Conservation (phyloP, 2,888 invertebrate genomes). For the Macrophya alboannulata region DNA sequence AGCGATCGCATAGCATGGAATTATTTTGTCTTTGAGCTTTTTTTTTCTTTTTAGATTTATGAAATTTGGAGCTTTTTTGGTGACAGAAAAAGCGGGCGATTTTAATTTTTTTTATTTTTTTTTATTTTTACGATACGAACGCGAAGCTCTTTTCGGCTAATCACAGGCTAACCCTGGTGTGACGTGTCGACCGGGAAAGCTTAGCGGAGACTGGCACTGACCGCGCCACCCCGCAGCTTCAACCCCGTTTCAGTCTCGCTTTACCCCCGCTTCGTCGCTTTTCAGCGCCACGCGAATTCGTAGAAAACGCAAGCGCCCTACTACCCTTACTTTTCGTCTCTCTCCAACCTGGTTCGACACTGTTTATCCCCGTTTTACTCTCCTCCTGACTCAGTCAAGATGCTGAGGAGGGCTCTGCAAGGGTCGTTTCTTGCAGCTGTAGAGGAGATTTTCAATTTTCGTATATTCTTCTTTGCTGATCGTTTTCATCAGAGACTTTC, state of each 20-base stretch:
- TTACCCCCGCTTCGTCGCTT: conserved; percentile 36
- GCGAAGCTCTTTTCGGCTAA: neutral
- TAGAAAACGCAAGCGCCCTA: conserved; percentile 51
- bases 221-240: conserved; percentile 45
- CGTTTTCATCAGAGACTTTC: neutral
- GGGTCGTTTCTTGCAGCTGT: conserved; percentile 11
- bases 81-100: neutral
- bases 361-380: neutral
- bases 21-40: neutral
- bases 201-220: conserved; percentile 39
- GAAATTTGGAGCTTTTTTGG: neutral
- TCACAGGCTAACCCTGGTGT: neutral
- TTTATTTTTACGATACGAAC: neutral
- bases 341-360: neutral
- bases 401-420: neutral
- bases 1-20: conserved; percentile 4
- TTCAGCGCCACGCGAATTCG: conserved; percentile 44
- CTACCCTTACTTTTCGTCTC: neutral
- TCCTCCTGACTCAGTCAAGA: neutral
- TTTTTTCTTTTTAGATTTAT: neutral
- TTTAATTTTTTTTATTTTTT: neutral
- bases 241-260: conserved; percentile 31
- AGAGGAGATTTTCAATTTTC: neutral
- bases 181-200: conserved; percentile 27
- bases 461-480: neutral